Conservation (phyloP, 2,113 vertebrate species). For the Saiga tatarica region DNA sequence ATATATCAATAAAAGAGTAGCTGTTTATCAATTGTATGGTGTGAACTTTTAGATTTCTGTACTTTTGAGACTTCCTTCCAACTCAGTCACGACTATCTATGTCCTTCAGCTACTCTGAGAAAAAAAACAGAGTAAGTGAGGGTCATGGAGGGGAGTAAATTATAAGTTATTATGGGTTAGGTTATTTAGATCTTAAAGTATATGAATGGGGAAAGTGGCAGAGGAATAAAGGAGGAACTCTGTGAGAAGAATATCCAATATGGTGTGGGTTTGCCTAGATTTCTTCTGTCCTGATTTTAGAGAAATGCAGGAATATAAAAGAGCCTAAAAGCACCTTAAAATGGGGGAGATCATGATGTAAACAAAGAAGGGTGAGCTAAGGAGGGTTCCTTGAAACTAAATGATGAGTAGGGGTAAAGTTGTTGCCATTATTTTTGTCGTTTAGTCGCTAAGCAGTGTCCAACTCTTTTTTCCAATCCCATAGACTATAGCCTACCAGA, state of each 20-base stretch:
- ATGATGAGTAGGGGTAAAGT: not conserved
- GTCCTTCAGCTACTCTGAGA: not conserved
- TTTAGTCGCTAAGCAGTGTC: not conserved
- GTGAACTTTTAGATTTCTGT: not conserved
- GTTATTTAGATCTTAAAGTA: not conserved
- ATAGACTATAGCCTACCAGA: not conserved
- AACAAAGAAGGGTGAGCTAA: not conserved
- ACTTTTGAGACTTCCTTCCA: not conserved
- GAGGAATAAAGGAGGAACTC: not conserved
- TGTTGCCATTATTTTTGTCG: not conserved
- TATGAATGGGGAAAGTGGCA: not conserved
- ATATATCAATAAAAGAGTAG: not conserved
- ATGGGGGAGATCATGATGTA: not conserved
- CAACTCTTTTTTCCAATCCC: not conserved
- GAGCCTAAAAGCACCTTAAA: not conserved
- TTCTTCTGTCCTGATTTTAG: not conserved
- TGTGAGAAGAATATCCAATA: not conserved
- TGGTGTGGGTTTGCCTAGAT: not conserved
- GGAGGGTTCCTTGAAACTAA: not conserved
- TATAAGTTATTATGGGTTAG: not conserved
- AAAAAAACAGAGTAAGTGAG: not conserved
- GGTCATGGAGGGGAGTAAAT: not conserved
- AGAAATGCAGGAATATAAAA: not conserved
- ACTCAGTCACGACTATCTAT: not conserved
- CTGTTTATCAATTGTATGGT: too few relatives aligned